Conservation (phyloP, 2,888 invertebrate species). For the Idaea aversata region DNA sequence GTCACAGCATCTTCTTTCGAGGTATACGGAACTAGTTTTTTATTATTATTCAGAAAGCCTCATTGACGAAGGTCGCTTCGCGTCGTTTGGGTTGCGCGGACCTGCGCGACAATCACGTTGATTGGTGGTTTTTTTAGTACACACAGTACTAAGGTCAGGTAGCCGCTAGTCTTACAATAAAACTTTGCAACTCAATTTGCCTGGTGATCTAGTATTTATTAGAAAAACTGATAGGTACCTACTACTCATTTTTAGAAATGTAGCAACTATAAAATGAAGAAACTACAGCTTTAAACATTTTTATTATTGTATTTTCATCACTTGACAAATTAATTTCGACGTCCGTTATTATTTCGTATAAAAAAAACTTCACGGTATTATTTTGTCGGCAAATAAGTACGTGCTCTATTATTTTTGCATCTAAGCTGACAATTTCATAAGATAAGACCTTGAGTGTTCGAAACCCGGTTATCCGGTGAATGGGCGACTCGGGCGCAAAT, state of each 20-base stretch:
- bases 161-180: too few relatives aligned
- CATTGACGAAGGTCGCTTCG: too few relatives aligned
- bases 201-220: too few relatives aligned
- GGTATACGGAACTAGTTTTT: too few relatives aligned
- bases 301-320: conserved; percentile 13
- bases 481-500: conserved; percentile 6
- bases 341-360: conserved; percentile 34
- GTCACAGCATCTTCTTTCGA: too few relatives aligned
- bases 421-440: conserved; percentile 55
- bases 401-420: conserved; percentile 63
- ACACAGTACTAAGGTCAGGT: too few relatives aligned
- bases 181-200: too few relatives aligned
- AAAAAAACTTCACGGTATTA: conserved; percentile 42
- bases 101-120: too few relatives aligned
- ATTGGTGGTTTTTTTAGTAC: too few relatives aligned
- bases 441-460: conserved; percentile 21
- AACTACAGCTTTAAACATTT: neutral
- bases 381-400: conserved; percentile 41
- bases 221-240: neutral
- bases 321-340: conserved; percentile 12
- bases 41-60: too few relatives aligned
- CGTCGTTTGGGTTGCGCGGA: too few relatives aligned
- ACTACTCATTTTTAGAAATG: conserved; percentile 7
- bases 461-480: conserved; percentile 18
- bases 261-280: neutral